Percentiles rank a stretch among this genome's conserved stretches.
phyloP scores from a whole-genome alignment of 2,888 invertebrate genomes.

The Rapana venosa region DNA sequence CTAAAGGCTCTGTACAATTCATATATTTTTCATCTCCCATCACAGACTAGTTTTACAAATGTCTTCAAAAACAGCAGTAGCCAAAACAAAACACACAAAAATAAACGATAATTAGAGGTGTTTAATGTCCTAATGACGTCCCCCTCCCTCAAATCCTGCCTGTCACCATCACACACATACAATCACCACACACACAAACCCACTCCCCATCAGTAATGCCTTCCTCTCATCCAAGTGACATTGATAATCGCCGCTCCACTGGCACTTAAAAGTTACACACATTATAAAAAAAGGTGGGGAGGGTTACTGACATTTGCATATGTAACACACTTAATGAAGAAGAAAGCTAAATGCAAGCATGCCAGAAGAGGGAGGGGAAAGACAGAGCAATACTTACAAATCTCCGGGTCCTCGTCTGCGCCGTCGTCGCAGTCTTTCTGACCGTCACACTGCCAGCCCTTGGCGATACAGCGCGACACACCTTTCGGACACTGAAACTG shows the following conservation, averaged over 20 bases:
- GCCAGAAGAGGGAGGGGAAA: neutral
- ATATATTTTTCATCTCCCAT: no score
- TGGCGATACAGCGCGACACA: slow-evolving; percentile 83
- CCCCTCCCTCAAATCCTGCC: slow-evolving; percentile 7
- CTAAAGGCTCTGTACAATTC: no score
- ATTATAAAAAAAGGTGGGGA: neutral
- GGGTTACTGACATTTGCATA: neutral
- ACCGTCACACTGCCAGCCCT: slow-evolving; percentile 87
- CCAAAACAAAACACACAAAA: no score
- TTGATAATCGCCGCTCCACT: neutral
- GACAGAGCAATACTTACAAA: slow-evolving; percentile 42
- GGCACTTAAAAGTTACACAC: neutral
- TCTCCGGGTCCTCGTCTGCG: slow-evolving; percentile 57
- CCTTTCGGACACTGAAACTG: slow-evolving; percentile 86
- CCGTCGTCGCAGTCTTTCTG: slow-evolving; percentile 80
- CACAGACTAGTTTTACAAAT: no score
- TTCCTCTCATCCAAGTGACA: neutral
- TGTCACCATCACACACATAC: slow-evolving; percentile 8
- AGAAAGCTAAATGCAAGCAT: slow-evolving; percentile 4
- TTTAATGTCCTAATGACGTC: neutral
- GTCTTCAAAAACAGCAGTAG: no score
- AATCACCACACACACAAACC: neutral
- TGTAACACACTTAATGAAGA: no score
- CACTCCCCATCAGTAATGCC: slow-evolving; percentile 2
- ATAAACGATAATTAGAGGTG: no score